Evolutionary conservation across 2,113 vertebrate species (phyloP).

Genomic region (Archocentrus centrarchus): DNA sequence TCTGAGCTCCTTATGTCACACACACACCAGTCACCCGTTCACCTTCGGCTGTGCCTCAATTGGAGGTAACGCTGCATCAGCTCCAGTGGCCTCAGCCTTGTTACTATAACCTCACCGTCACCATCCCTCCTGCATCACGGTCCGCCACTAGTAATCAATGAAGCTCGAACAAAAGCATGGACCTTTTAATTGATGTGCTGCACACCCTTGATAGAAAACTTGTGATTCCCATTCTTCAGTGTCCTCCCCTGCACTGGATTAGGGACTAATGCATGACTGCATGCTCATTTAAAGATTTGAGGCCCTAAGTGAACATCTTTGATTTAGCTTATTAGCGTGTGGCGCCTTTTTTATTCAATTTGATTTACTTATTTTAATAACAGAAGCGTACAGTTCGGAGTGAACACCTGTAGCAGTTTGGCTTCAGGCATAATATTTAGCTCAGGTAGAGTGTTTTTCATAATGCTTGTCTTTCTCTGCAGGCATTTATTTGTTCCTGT

Average conservation of each 20-base stretch:
- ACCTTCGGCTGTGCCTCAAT: slow-evolving; percentile 9
- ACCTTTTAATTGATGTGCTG: slow-evolving; percentile 15
- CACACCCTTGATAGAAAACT: slow-evolving; percentile 60
- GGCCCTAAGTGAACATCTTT: background rate
- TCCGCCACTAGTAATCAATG: slow-evolving; percentile 40
- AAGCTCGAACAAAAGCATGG: slow-evolving; percentile 15
- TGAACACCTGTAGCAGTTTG: background rate
- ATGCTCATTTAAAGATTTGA: slow-evolving; percentile 37
- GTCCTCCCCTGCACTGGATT: slow-evolving; percentile 41
- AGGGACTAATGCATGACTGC: slow-evolving; percentile 62
- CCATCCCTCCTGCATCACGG: slow-evolving; percentile 19
- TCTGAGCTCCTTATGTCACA: background rate
- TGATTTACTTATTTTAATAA: slow-evolving; percentile 35
- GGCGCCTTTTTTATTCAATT: slow-evolving; percentile 45
- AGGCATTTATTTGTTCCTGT: background rate
- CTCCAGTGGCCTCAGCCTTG: background rate
- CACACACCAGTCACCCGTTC: background rate
- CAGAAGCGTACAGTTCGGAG: slow-evolving; percentile 1
- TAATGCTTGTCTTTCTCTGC: background rate
- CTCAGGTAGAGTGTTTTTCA: background rate
- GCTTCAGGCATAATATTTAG: background rate
- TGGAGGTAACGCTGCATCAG: slow-evolving; percentile 53
- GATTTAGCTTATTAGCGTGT: slow-evolving; percentile 36
- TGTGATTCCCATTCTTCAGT: slow-evolving; percentile 61
- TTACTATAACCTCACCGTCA: slow-evolving; percentile 30